These are phyloP conservation scores for Coenobita brevimanus DNA, from an alignment of 1,140 invertebrate species.

Conservation along the genomic window DNA sequence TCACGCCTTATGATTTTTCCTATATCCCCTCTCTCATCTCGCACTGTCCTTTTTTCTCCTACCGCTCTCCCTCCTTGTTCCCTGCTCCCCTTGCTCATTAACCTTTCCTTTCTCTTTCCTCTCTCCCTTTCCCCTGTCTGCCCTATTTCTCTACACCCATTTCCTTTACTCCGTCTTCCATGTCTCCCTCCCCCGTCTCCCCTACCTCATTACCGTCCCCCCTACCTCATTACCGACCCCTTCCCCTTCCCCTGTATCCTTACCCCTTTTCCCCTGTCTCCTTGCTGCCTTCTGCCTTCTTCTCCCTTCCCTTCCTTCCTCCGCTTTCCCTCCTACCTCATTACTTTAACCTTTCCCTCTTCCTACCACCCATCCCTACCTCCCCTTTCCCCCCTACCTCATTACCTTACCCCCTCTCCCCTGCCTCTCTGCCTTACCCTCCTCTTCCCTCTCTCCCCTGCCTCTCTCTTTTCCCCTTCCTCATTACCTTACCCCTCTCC, in stretches of 20 bases:
- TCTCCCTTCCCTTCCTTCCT: neutral
- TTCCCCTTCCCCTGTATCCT: neutral
- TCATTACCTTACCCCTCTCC: no score
- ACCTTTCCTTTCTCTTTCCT: neutral
- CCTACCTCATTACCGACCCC: neutral
- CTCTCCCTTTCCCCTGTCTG: neutral
- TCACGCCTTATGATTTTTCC: no score
- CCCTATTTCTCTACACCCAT: neutral
- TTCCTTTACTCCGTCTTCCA: neutral
- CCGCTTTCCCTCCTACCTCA: constrained; percentile 22
- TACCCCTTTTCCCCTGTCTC: neutral
- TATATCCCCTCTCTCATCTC: neutral
- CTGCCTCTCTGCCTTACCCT: no score
- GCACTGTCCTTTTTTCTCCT: neutral
- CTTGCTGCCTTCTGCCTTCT: neutral
- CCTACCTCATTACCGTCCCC: neutral
- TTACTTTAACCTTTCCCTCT: constrained; percentile 19
- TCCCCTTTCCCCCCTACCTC: no score
- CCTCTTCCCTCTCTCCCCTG: no score
- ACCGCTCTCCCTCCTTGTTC: neutral
- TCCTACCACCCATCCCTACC: no score
- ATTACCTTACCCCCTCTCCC: no score
- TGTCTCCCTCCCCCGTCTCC: neutral
- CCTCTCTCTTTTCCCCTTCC: no score
- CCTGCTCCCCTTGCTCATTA: neutral